phyloP scores from a whole-genome alignment of 2,888 invertebrate genomes.

The Apamea anceps region DNA sequence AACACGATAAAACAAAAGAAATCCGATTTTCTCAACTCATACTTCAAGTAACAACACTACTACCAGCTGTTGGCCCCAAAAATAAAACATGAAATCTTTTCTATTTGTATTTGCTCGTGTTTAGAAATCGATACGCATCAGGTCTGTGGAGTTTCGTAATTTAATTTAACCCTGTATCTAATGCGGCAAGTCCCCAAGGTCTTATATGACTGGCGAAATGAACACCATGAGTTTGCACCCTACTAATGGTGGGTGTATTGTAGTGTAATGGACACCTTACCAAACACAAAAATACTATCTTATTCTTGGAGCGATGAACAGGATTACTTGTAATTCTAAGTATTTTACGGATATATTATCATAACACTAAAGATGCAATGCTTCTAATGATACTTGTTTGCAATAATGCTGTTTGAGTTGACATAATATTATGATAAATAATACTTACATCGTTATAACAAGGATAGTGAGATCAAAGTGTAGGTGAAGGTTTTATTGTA shows the following conservation, averaged over 20 bases:
- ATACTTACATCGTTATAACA: constrained; percentile 6
- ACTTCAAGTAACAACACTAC: too few species aligned
- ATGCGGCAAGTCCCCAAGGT: not conserved
- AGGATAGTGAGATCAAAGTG: constrained; percentile 26
- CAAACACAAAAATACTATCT: too few species aligned
- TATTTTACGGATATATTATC: not conserved
- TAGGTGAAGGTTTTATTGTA: constrained; percentile 18
- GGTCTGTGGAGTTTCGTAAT: too few species aligned
- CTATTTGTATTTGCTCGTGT: too few species aligned
- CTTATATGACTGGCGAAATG: not conserved
- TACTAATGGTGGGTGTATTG: not conserved
- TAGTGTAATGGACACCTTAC: not conserved
- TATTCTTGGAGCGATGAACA: not conserved
- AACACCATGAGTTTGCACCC: not conserved
- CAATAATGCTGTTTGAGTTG: not conserved
- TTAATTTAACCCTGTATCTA: too few species aligned
- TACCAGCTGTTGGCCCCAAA: too few species aligned
- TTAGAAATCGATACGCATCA: too few species aligned
- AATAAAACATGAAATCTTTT: too few species aligned
- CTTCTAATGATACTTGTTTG: not conserved
- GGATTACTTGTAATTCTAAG: not conserved
- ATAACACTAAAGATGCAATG: not conserved
- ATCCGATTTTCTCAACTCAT: too few species aligned
- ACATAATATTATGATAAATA: constrained; percentile 33
- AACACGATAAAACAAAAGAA: too few species aligned